Conservation (phyloP, 2,797 vertebrate species). For the Pipistrellus kuhlii region DNA sequence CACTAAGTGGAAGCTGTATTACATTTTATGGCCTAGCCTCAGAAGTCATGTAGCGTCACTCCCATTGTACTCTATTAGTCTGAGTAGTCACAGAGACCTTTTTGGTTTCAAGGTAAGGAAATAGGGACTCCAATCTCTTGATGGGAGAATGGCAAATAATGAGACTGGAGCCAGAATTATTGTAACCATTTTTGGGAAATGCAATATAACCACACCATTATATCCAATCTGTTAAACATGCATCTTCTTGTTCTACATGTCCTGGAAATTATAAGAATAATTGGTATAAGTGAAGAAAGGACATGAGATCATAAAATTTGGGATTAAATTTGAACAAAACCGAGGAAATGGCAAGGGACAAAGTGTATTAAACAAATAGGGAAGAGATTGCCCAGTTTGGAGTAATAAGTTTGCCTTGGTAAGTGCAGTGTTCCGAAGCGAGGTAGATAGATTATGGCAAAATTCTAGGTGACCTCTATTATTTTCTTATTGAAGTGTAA, state of each 20-base stretch:
- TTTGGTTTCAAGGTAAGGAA: background rate
- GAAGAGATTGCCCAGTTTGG: background rate
- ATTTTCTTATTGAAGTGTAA: background rate
- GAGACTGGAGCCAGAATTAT: background rate
- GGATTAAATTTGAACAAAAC: background rate
- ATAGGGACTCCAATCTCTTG: background rate
- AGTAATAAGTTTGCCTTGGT: background rate
- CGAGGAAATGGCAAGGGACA: background rate
- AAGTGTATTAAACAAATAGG: background rate
- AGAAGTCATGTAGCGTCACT: background rate
- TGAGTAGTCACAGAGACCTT: background rate
- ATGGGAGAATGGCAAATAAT: conserved; percentile 1
- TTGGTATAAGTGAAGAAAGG: background rate
- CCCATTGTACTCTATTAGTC: background rate
- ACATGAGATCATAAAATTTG: background rate
- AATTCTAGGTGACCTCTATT: background rate
- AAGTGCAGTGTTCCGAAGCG: background rate
- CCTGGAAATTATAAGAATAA: background rate
- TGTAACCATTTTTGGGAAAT: conserved; percentile 4
- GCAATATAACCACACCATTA: background rate
- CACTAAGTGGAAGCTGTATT: background rate
- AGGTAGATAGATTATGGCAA: background rate
- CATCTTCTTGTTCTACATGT: background rate
- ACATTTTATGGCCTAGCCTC: background rate
- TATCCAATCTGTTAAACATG: background rate